Base-by-base conservation (phyloP, 2,888 invertebrate species). In the Elegia similella region DNA sequence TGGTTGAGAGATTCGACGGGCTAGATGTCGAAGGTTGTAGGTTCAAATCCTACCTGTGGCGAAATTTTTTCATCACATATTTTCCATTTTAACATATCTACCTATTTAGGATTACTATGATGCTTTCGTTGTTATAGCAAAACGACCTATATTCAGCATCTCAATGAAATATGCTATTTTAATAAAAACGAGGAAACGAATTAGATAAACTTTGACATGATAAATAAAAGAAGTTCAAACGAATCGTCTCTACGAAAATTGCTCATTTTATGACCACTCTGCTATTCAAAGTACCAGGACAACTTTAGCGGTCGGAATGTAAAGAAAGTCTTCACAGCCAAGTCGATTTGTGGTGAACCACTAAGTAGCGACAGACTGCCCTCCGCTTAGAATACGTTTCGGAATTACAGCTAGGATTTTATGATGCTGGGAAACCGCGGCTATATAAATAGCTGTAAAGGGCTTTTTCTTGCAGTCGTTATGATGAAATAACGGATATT, bases 321-420 rank as follows among this genome's bases (percentile, higher is more conserved):
- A 73, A 75, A 78, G 80, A 78, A 80, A 82, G 73, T 75, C 63
- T 75, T 78, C 70, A 70, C 64, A 71, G 67, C 60, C 67, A 63
- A 72, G 71, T 66, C 65, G 70, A 81, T 76, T 82, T 84, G 86
- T 69, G 84, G 86, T 63, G 44, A 76, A 82, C 85, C 86, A 65
- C 84, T 81, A 83, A 84, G 72, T 70, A 75, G 72, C 67, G 68
- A 66, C 68, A 65, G 68, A 69, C 68, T 64, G 67, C 72, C 69
- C 75, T 73, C 66, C 58, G 61, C 63, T 69, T 64, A 72, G 66
- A 74, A 76, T 80, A 66, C 73, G 72, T 72, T 71, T 68, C 62
- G 52, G 72, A 59, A 74, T 77, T 72, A 76, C 68, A 65, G 67
- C 72, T 70, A 66, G 61, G 57, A 65, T 75, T 66, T 75, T 75